Evolutionary conservation across 2,888 invertebrate genomes (phyloP).

Genomic region (Drosophila kuntzei): DNA sequence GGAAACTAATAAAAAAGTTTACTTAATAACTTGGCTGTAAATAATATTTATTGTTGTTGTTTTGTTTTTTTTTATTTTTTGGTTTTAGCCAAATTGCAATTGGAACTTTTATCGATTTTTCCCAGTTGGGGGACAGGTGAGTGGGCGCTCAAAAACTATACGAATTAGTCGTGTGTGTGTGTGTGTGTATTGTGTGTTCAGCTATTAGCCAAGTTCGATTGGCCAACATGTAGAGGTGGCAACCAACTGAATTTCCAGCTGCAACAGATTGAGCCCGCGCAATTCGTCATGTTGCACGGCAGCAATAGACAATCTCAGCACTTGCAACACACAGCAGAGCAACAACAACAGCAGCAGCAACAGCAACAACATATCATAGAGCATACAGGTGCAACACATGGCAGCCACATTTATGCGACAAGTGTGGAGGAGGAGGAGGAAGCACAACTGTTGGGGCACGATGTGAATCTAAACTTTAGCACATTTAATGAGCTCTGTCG

Average conservation of each 20-base stretch:
- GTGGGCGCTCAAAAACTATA: constrained; percentile 12
- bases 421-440: constrained; percentile 76
- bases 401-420: constrained; percentile 24
- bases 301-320: constrained; percentile 62
- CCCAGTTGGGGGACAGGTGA: constrained; percentile 13
- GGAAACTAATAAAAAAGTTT: background rate
- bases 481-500: constrained; percentile 90
- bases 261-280: constrained; percentile 27
- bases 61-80: background rate
- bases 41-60: constrained; percentile 14
- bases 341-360: constrained; percentile 76
- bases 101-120: constrained; percentile 43
- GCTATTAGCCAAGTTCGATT: constrained; percentile 13
- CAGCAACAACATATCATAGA: constrained; percentile 18
- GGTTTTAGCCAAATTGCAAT: constrained; percentile 22
- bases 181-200: constrained; percentile 19
- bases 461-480: constrained; percentile 88
- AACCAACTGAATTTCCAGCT: background rate
- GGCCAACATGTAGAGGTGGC: constrained; percentile 27
- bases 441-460: constrained; percentile 78
- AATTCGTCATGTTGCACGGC: constrained; percentile 81
- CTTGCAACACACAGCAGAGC: constrained; percentile 48
- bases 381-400: constrained; percentile 60
- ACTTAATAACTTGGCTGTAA: constrained; percentile 2
- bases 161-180: constrained; percentile 20